Evolutionary conservation across 2,113 vertebrate genomes (phyloP).

Genomic region (Cercocebus atys): DNA sequence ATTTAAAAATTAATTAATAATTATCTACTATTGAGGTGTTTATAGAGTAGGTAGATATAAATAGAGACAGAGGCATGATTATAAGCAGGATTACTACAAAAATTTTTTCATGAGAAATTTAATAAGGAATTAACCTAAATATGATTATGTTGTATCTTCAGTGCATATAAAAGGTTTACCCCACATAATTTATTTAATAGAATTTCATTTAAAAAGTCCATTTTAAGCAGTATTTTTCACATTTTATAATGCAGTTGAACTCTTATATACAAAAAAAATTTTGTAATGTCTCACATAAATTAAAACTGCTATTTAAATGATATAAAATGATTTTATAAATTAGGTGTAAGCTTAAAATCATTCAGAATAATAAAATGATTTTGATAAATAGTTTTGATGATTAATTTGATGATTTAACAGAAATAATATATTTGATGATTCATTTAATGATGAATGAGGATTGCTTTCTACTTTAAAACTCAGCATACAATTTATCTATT

Average conservation of each 20-base stretch:
- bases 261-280: not conserved
- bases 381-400: not conserved
- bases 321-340: not conserved
- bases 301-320: not conserved
- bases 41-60: accelerated
- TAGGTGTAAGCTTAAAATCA: not conserved
- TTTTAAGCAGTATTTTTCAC: not conserved
- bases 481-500: not conserved
- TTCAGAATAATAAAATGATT: not conserved
- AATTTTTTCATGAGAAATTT: not conserved
- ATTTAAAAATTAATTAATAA: not conserved
- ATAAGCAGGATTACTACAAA: not conserved
- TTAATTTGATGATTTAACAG: not conserved
- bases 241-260: not conserved
- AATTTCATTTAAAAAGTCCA: not conserved
- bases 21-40: not conserved
- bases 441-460: not conserved
- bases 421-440: not conserved
- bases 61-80: not conserved
- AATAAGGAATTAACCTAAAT: not conserved
- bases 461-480: not conserved
- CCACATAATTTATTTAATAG: not conserved
- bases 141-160: not conserved
- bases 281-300: not conserved
- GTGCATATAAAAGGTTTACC: not conserved